These are phyloP conservation scores for Tetragnatha montana DNA, from an alignment of 2,888 invertebrate species.

Conservation along the genomic window DNA sequence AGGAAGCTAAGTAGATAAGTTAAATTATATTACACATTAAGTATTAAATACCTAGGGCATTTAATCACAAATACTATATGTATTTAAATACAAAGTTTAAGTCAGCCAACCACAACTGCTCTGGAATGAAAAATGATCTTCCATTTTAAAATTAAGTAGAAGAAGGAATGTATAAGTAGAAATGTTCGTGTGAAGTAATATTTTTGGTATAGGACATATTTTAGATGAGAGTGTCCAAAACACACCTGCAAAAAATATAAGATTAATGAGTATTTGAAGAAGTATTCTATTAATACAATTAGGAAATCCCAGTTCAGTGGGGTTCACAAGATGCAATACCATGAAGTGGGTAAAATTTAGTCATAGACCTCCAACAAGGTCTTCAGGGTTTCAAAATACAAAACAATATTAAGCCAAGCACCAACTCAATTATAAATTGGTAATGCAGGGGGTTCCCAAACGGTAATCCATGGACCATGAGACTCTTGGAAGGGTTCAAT, in stretches of 20 bases:
- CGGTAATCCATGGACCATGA: too few species aligned
- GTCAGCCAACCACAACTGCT: conserved; percentile 60
- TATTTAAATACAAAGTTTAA: conserved; percentile 29
- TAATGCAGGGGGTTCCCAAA: too few species aligned
- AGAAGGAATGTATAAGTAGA: conserved; percentile 13
- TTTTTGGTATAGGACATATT: neutral
- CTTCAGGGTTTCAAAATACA: too few species aligned
- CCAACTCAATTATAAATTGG: too few species aligned
- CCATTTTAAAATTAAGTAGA: conserved; percentile 30
- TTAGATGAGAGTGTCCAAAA: neutral
- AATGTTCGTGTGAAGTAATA: neutral
- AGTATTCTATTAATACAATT: too few species aligned
- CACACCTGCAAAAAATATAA: conserved; percentile 2
- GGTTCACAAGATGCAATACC: too few species aligned
- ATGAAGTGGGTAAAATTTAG: too few species aligned
- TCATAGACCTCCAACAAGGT: too few species aligned
- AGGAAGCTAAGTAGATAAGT: conserved; percentile 9
- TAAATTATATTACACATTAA: conserved; percentile 18
- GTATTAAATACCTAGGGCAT: conserved; percentile 25
- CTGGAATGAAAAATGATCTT: conserved; percentile 51
- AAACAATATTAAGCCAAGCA: too few species aligned
- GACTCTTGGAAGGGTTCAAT: too few species aligned
- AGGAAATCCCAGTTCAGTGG: too few species aligned
- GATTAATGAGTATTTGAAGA: neutral
- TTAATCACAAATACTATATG: neutral